Percentiles rank a stretch among this genome's conserved stretches.
phyloP scores from a whole-genome alignment of 2,888 invertebrate genomes.

The Limnephilus marmoratus region DNA sequence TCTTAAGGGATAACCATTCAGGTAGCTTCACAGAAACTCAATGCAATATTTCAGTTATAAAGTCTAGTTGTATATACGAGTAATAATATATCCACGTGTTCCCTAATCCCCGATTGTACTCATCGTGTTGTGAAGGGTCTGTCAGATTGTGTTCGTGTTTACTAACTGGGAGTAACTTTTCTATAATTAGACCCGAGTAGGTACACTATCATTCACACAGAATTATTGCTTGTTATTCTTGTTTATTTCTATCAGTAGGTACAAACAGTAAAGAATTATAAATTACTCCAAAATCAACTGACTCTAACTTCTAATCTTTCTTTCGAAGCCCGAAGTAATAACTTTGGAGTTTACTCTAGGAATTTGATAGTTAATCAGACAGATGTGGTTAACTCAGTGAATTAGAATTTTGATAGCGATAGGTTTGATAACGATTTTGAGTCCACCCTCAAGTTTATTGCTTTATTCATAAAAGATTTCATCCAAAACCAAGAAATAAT shows the following conservation, averaged over 20 bases:
- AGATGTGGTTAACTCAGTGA: too few relatives aligned
- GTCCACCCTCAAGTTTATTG: too few relatives aligned
- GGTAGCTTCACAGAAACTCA: background rate
- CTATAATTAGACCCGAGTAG: slow-evolving; percentile 9
- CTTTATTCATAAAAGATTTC: background rate
- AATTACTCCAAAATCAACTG: background rate
- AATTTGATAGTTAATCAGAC: background rate
- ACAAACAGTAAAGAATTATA: background rate
- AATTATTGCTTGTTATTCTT: background rate
- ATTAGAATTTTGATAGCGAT: background rate
- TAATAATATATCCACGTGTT: slow-evolving; percentile 13
- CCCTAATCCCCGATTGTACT: background rate
- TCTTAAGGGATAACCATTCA: background rate
- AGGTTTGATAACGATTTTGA: too few relatives aligned
- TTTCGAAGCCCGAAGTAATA: background rate
- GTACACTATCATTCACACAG: background rate
- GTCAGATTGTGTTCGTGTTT: background rate
- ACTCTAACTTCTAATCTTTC: background rate
- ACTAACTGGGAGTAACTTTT: slow-evolving; percentile 6
- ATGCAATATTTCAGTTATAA: background rate
- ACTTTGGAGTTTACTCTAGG: too few relatives aligned
- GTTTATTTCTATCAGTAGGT: background rate
- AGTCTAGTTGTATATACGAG: background rate
- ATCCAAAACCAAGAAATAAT: background rate
- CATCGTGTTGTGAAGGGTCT: background rate